Percentiles rank a stretch among this genome's conserved stretches.
Conservation (phyloP, 2,888 invertebrate species). For the Oscheius myriophilus region DNA sequence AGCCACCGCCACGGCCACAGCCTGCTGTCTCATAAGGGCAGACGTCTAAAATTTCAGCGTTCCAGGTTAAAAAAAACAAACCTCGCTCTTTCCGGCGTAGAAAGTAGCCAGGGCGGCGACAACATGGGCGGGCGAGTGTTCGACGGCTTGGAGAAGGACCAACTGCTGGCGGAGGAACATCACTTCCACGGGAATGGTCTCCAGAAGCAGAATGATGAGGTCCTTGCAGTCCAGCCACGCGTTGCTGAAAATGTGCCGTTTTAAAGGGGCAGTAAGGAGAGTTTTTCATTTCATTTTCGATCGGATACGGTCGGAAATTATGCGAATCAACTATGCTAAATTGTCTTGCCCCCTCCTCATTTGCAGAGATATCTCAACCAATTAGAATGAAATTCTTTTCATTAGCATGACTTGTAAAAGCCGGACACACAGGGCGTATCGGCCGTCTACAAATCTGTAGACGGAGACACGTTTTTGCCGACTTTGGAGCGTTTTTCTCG, state of each 20-base stretch:
- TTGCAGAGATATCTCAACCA: no score
- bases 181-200: constrained; percentile 19
- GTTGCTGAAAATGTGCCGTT: constrained; percentile 3
- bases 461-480: no score
- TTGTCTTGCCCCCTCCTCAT: no score
- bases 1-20: constrained; percentile 40
- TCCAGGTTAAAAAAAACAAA: neutral
- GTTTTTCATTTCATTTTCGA: no score
- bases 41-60: constrained; percentile 2
- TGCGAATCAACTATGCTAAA: no score
- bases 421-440: no score
- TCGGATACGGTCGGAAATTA: no score
- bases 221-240: constrained; percentile 26
- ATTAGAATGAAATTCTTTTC: no score
- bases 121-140: constrained; percentile 15
- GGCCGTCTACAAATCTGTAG: no score
- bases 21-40: constrained; percentile 6
- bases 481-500: no score
- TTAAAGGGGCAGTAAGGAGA: no score
- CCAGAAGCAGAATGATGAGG: constrained; percentile 18
- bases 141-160: constrained; percentile 14
- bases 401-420: no score
- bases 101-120: constrained; percentile 20
- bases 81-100: constrained; percentile 13
- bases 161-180: constrained; percentile 24